phyloP scores from a whole-genome alignment of 2,888 invertebrate species.

The Tinea pellionella region DNA sequence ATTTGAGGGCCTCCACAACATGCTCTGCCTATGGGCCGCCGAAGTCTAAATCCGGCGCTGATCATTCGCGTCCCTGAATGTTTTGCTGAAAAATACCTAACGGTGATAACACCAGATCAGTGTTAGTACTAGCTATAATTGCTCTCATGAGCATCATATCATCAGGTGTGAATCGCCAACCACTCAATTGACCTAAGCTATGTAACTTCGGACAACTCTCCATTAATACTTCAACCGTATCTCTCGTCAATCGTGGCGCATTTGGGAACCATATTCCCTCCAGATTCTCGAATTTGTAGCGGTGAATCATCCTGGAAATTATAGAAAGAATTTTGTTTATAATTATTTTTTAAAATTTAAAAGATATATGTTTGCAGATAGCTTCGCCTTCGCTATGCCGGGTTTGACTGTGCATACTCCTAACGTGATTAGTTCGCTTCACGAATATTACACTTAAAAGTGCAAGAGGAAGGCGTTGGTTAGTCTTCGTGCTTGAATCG shows the following conservation, averaged over 20 bases:
- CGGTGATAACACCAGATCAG: conserved; percentile 73
- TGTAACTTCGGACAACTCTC: conserved; percentile 74
- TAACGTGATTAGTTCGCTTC: too few species aligned
- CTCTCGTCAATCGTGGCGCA: conserved; percentile 72
- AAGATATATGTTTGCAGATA: too few species aligned
- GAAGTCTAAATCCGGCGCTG: too few species aligned
- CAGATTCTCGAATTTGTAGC: conserved; percentile 71
- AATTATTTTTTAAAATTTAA: background rate
- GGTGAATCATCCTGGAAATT: conserved; percentile 71
- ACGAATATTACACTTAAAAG: too few species aligned
- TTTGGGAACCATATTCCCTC: conserved; percentile 78
- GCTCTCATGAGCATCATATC: conserved; percentile 75
- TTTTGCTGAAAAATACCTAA: conserved; percentile 64
- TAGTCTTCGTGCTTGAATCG: too few species aligned
- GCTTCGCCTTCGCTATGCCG: too few species aligned
- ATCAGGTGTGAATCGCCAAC: conserved; percentile 75
- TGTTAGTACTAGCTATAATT: conserved; percentile 74
- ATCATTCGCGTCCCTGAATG: background rate
- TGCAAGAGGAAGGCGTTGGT: too few species aligned
- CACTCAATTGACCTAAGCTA: conserved; percentile 74
- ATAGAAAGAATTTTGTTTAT: background rate
- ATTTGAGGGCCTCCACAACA: too few species aligned
- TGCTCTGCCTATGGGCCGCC: too few species aligned
- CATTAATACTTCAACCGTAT: conserved; percentile 75
- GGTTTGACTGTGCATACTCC: too few species aligned